phyloP scores from a whole-genome alignment of 2,797 vertebrate species.

The Hybognathus amarus region DNA sequence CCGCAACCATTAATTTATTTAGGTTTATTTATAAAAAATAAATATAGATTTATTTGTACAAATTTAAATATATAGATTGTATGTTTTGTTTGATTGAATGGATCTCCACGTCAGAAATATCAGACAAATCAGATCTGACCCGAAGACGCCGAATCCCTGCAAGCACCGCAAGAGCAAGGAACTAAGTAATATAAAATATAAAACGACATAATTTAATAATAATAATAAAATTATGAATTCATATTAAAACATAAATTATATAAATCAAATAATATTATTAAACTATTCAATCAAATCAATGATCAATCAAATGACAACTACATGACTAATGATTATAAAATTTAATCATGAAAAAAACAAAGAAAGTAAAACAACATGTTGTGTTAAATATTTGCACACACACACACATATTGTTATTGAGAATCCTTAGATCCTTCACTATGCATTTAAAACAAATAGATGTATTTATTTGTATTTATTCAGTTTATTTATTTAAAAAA shows the following conservation, averaged over 20 bases:
- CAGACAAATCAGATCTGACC: no score
- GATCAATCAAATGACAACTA: background rate
- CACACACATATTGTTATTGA: no score
- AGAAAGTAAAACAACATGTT: background rate
- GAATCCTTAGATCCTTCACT: background rate
- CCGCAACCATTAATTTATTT: no score
- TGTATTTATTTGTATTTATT: background rate
- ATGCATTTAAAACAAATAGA: background rate
- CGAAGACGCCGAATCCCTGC: no score
- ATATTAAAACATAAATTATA: background rate
- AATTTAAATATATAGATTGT: no score
- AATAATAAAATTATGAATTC: background rate
- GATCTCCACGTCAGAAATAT: no score
- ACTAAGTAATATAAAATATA: no score
- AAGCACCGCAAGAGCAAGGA: no score
- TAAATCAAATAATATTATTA: background rate
- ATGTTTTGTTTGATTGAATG: no score
- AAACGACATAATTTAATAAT: background rate
- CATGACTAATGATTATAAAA: background rate
- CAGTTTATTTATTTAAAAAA: background rate
- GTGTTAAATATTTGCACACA: background rate
- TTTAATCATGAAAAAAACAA: background rate
- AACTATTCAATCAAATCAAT: background rate
- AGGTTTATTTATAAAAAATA: no score
- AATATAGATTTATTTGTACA: no score